phyloP scores from a whole-genome alignment of 2,797 vertebrate genomes.

The Acrossocheilus wenchowensis region DNA sequence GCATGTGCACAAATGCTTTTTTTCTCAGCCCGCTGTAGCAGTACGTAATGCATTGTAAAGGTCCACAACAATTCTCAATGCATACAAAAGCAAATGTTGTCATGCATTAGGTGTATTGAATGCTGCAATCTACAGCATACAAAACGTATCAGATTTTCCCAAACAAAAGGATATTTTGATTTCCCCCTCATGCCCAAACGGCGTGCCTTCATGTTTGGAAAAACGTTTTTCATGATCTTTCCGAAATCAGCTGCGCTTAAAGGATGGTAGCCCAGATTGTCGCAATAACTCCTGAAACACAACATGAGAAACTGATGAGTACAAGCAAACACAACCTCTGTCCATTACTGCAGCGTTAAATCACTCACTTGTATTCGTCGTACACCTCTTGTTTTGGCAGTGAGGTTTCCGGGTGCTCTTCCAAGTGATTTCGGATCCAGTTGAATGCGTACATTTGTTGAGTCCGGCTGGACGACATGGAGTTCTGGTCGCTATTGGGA shows the following conservation, averaged over 20 bases:
- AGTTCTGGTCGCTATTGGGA: constrained; percentile 89
- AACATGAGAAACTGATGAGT: constrained; percentile 10
- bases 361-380: constrained; percentile 98
- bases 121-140: not conserved
- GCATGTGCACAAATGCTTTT: constrained; percentile 99
- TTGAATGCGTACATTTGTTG: constrained; percentile 99
- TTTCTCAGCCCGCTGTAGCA: constrained; percentile 99
- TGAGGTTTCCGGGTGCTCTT: constrained; percentile 98
- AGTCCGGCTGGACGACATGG: constrained; percentile 96
- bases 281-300: constrained; percentile 94
- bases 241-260: constrained; percentile 98
- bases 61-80: constrained; percentile 54
- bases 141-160: not conserved
- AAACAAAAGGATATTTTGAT: constrained; percentile 98
- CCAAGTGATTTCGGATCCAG: constrained; percentile 98
- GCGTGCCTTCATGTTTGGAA: constrained; percentile 99
- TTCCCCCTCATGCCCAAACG: constrained; percentile 99
- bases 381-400: constrained; percentile 99
- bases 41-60: constrained; percentile 92
- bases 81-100: not conserved
- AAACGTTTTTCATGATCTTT: constrained; percentile 99
- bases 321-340: not conserved
- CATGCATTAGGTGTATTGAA: not conserved
- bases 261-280: constrained; percentile 99
- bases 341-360: not conserved